Conservation (phyloP, 2,888 invertebrate species). For the Dexiosoma caninum region DNA sequence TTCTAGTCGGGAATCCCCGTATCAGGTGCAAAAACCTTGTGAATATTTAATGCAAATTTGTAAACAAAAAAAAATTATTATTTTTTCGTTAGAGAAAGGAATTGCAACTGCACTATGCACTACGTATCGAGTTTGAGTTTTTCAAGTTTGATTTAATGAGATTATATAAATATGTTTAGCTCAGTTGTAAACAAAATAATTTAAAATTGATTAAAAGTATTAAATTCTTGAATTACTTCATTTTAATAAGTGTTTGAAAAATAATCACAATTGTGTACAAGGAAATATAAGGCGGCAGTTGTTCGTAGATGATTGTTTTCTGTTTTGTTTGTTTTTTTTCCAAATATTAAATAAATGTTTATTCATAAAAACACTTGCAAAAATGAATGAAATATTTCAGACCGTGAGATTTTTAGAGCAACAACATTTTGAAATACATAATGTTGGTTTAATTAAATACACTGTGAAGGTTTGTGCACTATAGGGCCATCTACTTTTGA, state of each 20-base stretch:
- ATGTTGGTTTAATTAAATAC: too few relatives aligned
- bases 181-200: conserved; percentile 41
- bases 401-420: too few relatives aligned
- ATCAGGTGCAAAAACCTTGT: conserved; percentile 26
- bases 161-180: conserved; percentile 3
- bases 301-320: not conserved
- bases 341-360: not conserved
- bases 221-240: conserved; percentile 1
- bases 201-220: conserved; percentile 3
- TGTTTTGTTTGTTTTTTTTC: too few relatives aligned
- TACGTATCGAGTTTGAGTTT: not conserved
- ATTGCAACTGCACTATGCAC: not conserved
- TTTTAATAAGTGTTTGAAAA: not conserved
- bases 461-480: too few relatives aligned
- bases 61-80: too few relatives aligned
- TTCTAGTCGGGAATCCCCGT: not conserved
- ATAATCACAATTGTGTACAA: not conserved
- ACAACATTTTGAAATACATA: too few relatives aligned
- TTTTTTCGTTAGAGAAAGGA: not conserved
- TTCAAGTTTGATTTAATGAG: not conserved
- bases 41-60: conserved; percentile 30
- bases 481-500: too few relatives aligned
- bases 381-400: too few relatives aligned
- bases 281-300: conserved; percentile 48
- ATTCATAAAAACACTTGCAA: not conserved